Conservation (phyloP, 2,888 invertebrate genomes). For the Ormia ochracea region DNA sequence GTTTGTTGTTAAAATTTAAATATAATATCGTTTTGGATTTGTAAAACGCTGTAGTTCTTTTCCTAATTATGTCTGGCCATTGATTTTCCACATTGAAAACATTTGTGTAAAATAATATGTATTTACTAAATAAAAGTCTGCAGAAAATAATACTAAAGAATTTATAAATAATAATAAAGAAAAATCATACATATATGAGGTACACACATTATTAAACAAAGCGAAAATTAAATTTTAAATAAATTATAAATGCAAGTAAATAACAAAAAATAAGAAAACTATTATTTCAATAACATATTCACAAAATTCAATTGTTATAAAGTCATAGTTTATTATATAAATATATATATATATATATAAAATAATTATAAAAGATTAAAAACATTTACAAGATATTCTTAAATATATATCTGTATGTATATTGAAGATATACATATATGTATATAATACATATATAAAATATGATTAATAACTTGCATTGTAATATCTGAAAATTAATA, state of each 20-base stretch:
- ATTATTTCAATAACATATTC: conserved; percentile 45
- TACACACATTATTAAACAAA: conserved; percentile 2
- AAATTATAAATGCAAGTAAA: conserved; percentile 16
- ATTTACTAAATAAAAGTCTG: conserved; percentile 42
- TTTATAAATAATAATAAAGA: conserved; percentile 15
- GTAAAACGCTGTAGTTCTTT: conserved; percentile 18
- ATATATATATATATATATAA: no score
- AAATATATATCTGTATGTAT: not conserved
- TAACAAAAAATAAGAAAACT: conserved; percentile 13
- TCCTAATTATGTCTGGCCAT: conserved; percentile 9
- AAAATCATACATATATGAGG: not conserved
- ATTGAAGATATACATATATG: conserved; percentile 22
- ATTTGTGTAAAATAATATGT: conserved; percentile 42
- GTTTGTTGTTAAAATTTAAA: conserved; percentile 10
- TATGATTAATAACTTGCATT: conserved; percentile 23
- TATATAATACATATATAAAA: conserved; percentile 33
- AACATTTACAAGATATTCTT: conserved; percentile 37
- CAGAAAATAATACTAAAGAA: conserved; percentile 34
- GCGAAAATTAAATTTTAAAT: conserved; percentile 8
- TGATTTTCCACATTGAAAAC: conserved; percentile 21
- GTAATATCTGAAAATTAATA: conserved; percentile 32
- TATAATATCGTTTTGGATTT: conserved; percentile 1
- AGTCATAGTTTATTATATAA: conserved; percentile 56
- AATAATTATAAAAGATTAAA: conserved; percentile 18
- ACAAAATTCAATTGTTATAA: conserved; percentile 57